These are phyloP conservation scores for Arenaria interpres DNA, from an alignment of 2,113 vertebrate species.

Conservation along the genomic window DNA sequence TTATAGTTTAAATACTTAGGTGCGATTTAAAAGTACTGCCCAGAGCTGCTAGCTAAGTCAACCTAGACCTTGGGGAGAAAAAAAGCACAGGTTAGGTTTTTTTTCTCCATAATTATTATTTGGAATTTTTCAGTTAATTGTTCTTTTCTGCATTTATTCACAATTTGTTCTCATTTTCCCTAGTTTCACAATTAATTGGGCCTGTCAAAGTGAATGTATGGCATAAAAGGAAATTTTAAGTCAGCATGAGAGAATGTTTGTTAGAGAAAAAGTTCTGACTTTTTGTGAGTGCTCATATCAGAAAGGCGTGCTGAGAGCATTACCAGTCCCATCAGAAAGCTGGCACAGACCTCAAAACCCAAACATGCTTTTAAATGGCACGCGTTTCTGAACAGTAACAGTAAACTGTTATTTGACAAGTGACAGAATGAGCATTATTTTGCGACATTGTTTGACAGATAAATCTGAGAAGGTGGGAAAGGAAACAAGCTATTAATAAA, in stretches of 20 bases:
- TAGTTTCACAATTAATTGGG: neutral
- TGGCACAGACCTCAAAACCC: neutral
- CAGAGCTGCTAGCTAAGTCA: neutral
- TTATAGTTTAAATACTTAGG: neutral
- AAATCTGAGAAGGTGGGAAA: slow-evolving; percentile 18
- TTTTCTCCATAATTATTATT: neutral
- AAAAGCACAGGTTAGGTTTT: neutral
- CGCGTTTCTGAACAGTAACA: rapidly evolving
- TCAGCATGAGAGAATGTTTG: neutral
- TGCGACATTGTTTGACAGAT: neutral
- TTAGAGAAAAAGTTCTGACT: neutral
- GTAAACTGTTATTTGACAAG: slow-evolving; percentile 1
- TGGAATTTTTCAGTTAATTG: neutral
- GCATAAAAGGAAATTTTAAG: neutral
- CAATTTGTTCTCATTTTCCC: neutral
- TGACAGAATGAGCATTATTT: neutral
- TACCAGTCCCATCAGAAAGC: neutral
- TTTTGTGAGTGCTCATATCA: neutral
- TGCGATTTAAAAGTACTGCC: neutral
- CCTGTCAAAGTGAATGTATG: neutral
- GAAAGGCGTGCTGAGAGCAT: neutral
- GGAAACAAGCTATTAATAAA: neutral
- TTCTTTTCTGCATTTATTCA: neutral
- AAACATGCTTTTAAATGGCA: slow-evolving; percentile 10
- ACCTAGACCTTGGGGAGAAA: neutral